These are phyloP conservation scores for Anomalospiza imberbis DNA, from an alignment of 2,797 vertebrate genomes.

Conservation along the genomic window DNA sequence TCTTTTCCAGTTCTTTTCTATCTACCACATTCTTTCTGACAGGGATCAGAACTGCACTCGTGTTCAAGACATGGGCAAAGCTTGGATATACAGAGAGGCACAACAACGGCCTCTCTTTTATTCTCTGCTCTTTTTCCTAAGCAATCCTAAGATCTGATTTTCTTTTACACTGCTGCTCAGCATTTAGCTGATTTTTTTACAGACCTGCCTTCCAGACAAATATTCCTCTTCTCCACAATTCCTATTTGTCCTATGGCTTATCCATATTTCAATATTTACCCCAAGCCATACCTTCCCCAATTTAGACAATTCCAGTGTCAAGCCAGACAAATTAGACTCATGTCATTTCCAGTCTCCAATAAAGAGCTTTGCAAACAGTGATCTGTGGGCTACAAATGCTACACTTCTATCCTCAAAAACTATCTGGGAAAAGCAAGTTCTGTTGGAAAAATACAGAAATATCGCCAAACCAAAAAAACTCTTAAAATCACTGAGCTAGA, in stretches of 20 bases:
- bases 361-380: neutral
- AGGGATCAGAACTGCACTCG: neutral
- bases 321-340: neutral
- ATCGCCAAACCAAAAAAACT: neutral
- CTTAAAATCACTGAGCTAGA: neutral
- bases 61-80: neutral
- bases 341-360: neutral
- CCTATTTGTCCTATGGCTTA: neutral
- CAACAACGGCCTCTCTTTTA: neutral
- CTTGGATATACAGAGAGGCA: neutral
- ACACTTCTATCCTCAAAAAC: neutral
- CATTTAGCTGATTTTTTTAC: neutral
- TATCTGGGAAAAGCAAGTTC: neutral
- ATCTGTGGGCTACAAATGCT: neutral
- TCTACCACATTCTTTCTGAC: neutral
- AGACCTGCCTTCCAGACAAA: neutral
- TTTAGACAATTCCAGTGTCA: neutral
- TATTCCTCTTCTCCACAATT: neutral
- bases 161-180: neutral
- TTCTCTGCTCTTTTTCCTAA: neutral
- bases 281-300: neutral
- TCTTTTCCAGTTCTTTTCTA: neutral
- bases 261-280: neutral
- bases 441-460: neutral
- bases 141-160: neutral